phyloP scores from a whole-genome alignment of 2,113 vertebrate genomes.

The Pterocles orientalis region DNA sequence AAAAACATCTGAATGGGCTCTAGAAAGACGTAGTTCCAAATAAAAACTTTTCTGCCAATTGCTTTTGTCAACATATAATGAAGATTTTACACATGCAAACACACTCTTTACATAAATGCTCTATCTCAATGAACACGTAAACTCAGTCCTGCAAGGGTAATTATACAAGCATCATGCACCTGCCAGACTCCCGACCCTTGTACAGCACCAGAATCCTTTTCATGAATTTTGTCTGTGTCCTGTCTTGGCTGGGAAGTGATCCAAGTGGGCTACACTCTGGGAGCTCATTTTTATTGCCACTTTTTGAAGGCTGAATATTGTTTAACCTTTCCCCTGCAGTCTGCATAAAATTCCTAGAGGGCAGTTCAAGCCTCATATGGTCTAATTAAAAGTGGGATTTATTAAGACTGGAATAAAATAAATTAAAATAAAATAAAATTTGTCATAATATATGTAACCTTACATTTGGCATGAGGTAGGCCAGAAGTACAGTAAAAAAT shows the following conservation, averaged over 20 bases:
- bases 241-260: constrained; percentile 23
- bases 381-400: constrained; percentile 54
- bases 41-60: background rate
- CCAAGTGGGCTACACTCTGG: background rate
- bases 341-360: constrained; percentile 52
- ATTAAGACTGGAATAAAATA: constrained; percentile 45
- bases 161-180: background rate
- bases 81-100: background rate
- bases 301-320: constrained; percentile 42
- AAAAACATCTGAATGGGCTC: background rate
- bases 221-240: background rate
- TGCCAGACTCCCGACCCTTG: background rate
- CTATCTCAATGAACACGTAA: background rate
- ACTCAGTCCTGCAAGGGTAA: background rate
- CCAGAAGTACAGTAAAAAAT: constrained; percentile 32
- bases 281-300: constrained; percentile 7
- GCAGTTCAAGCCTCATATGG: background rate
- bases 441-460: background rate
- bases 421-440: constrained; percentile 14
- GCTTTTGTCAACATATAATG: background rate
- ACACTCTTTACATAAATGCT: background rate
- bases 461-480: background rate
- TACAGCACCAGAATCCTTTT: background rate
- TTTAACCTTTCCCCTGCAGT: constrained; percentile 33
- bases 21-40: background rate